Evolutionary conservation across 92 coral and sea anemone genomes (phyloP).

Genomic region (Palythoa grandis): DNA sequence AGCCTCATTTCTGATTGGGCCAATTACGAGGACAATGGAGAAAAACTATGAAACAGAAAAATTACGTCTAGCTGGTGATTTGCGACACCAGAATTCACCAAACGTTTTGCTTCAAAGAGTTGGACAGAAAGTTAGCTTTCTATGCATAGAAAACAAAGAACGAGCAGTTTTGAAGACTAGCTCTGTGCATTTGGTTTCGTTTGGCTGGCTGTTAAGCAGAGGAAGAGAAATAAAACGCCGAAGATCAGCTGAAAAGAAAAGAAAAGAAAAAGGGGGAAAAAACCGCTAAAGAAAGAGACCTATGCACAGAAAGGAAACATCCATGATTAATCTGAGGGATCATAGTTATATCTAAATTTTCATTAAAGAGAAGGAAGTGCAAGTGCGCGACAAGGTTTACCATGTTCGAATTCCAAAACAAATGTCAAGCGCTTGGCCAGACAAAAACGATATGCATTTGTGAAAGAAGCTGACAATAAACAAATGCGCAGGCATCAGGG

Average conservation of each 20-base stretch:
- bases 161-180: background rate
- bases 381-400: too few relatives aligned
- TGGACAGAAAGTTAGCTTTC: background rate
- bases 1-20: constrained; percentile 39
- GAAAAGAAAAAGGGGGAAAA: too few relatives aligned
- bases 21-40: constrained; percentile 32
- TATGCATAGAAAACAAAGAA: background rate
- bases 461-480: background rate
- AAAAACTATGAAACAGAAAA: constrained; percentile 15
- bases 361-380: too few relatives aligned
- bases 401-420: too few relatives aligned
- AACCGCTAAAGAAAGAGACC: background rate
- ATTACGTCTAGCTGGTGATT: background rate
- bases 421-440: background rate
- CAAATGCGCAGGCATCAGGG: background rate
- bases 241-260: background rate
- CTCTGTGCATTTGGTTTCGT: background rate
- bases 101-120: too few relatives aligned
- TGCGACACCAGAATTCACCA: background rate
- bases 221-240: background rate
- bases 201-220: background rate
- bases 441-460: background rate
- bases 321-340: background rate
- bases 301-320: background rate
- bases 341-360: too few relatives aligned